phyloP scores from a whole-genome alignment of 2,113 vertebrate species.

The Marcusenius ussheri region DNA sequence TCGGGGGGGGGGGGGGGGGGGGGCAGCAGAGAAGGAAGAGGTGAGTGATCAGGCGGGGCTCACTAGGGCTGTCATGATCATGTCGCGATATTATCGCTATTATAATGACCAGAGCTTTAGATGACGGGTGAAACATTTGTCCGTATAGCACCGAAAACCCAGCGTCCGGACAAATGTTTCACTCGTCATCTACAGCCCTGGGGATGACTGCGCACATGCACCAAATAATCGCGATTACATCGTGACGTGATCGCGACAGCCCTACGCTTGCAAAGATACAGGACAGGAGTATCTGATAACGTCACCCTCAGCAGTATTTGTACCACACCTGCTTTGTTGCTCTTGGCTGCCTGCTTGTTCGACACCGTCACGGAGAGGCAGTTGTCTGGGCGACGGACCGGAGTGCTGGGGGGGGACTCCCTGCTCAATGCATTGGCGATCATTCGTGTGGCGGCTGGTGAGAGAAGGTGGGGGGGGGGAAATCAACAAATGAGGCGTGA shows the following conservation, averaged over 20 bases:
- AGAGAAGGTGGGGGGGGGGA: slow-evolving; percentile 2
- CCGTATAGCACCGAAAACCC: too few relatives aligned
- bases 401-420: slow-evolving; percentile 74
- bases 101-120: too few relatives aligned
- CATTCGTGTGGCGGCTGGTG: slow-evolving; percentile 82
- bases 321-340: slow-evolving; percentile 66
- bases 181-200: too few relatives aligned
- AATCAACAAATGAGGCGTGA: background rate
- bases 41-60: background rate
- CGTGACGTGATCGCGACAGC: too few relatives aligned
- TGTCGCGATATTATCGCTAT: too few relatives aligned
- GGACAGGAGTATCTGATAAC: background rate
- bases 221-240: too few relatives aligned
- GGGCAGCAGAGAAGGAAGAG: too few relatives aligned
- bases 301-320: background rate
- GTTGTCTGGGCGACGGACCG: slow-evolving; percentile 66
- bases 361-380: slow-evolving; percentile 83
- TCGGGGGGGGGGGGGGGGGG: background rate
- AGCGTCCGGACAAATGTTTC: too few relatives aligned
- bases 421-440: slow-evolving; percentile 82
- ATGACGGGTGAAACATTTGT: too few relatives aligned
- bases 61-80: background rate
- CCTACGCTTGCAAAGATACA: background rate
- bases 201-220: too few relatives aligned
- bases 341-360: slow-evolving; percentile 69